phyloP scores from a whole-genome alignment of 2,113 vertebrate genomes.

The Rhombomys opimus region DNA sequence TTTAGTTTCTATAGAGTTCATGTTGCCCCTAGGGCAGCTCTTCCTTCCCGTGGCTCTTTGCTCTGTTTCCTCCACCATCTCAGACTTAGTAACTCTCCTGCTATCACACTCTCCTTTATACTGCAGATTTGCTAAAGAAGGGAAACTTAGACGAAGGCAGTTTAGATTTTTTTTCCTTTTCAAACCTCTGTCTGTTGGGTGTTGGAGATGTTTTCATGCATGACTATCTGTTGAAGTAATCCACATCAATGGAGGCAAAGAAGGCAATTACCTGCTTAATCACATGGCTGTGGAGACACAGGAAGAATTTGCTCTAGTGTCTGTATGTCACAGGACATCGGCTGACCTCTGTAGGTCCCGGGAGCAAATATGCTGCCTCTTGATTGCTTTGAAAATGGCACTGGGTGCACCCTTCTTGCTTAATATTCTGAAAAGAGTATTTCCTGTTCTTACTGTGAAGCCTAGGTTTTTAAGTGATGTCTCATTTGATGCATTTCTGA shows the following conservation, averaged over 20 bases:
- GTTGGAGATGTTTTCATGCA: not conserved
- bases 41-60: rapidly evolving
- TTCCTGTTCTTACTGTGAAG: not conserved
- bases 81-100: not conserved
- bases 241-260: rapidly evolving
- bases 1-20: not conserved
- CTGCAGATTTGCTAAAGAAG: too few species aligned
- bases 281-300: rapidly evolving
- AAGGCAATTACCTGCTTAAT: rapidly evolving
- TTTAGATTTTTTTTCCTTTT: not conserved
- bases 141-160: rapidly evolving
- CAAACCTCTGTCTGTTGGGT: not conserved
- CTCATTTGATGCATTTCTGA: conserved; percentile 14
- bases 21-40: too few species aligned
- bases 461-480: not conserved
- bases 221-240: not conserved
- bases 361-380: too few species aligned
- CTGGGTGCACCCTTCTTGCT: not conserved
- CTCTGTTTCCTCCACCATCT: too few species aligned
- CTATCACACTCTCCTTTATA: rapidly evolving
- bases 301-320: rapidly evolving
- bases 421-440: not conserved
- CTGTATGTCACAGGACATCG: rapidly evolving
- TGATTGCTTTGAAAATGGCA: not conserved
- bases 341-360: not conserved